Evolutionary conservation across 2,888 invertebrate species (phyloP).

Genomic region (Bhutanitis thaidina): DNA sequence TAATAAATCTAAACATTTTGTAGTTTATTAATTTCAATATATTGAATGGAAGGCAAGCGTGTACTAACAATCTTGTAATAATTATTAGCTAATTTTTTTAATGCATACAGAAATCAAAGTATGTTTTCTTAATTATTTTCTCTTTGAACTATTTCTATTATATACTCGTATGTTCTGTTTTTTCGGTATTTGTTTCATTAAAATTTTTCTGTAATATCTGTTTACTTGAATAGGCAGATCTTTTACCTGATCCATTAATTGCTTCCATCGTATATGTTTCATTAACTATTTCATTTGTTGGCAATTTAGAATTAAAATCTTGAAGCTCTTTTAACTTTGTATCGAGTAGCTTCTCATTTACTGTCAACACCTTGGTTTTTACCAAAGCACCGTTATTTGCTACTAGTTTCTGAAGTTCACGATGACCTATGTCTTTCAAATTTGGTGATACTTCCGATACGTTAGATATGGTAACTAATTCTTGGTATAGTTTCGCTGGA

Average conservation of each 20-base stretch:
- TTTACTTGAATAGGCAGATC: not conserved
- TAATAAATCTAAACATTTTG: too few species aligned
- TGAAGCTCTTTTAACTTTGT: constrained; percentile 33
- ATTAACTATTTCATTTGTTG: constrained; percentile 27
- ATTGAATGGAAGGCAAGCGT: too few species aligned
- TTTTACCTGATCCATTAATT: not conserved
- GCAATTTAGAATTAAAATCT: constrained; percentile 34
- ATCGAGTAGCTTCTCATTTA: constrained; percentile 25
- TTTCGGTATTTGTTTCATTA: not conserved
- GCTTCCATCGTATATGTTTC: not conserved
- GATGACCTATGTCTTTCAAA: constrained; percentile 36
- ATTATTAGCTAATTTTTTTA: too few species aligned
- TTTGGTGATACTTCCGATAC: constrained; percentile 42
- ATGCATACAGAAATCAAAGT: too few species aligned
- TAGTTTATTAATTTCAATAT: too few species aligned
- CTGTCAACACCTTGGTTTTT: constrained; percentile 40
- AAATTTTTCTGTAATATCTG: not conserved
- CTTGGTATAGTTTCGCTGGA: constrained; percentile 40
- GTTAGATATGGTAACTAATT: constrained; percentile 39
- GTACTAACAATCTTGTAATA: too few species aligned
- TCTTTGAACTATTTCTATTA: too few species aligned
- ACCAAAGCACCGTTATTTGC: constrained; percentile 43
- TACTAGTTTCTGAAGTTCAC: constrained; percentile 42
- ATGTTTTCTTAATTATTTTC: too few species aligned
- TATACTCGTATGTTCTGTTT: too few species aligned